A percentile compares a stretch with the other conserved stretches of the same genome.
Conservation (phyloP, 2,797 vertebrate genomes). For the Cyclura pinguis region DNA sequence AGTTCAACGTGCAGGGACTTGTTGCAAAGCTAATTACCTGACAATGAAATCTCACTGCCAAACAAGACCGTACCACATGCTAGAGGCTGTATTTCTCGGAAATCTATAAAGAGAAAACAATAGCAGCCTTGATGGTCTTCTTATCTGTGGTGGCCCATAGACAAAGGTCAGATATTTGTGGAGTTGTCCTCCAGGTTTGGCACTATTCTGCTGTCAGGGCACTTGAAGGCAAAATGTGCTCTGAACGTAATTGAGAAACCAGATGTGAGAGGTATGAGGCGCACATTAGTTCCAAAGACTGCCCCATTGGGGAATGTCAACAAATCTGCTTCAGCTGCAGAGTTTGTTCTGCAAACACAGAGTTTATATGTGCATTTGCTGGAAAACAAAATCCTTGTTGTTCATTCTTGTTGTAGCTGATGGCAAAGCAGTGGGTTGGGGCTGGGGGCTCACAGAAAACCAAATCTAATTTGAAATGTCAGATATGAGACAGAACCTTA, state of each 20-base stretch:
- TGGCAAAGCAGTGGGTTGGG: neutral
- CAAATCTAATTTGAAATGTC: slow-evolving; percentile 75
- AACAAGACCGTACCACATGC: slow-evolving; percentile 32
- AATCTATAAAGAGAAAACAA: slow-evolving; percentile 24
- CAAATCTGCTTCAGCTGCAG: slow-evolving; percentile 50
- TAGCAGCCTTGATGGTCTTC: neutral
- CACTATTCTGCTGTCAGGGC: slow-evolving; percentile 16
- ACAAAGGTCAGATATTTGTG: neutral
- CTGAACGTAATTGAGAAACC: slow-evolving; percentile 74
- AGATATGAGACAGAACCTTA: slow-evolving; percentile 54
- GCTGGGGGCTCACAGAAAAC: slow-evolving; percentile 39
- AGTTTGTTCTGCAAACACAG: slow-evolving; percentile 36
- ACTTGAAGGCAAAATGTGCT: slow-evolving; percentile 66
- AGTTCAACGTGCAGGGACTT: slow-evolving; percentile 54
- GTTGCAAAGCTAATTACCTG: slow-evolving; percentile 51
- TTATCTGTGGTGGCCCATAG: neutral
- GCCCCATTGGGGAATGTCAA: slow-evolving; percentile 60
- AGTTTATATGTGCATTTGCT: slow-evolving; percentile 61
- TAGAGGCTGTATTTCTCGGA: slow-evolving; percentile 49
- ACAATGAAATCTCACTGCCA: slow-evolving; percentile 55
- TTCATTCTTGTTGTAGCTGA: slow-evolving; percentile 60
- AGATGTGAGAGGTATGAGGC: slow-evolving; percentile 71
- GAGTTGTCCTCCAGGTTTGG: slow-evolving; percentile 46
- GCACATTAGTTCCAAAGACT: slow-evolving; percentile 63
- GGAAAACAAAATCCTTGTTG: slow-evolving; percentile 59